phyloP scores from a whole-genome alignment of 2,888 invertebrate genomes.

The Eretmocerus hayati region DNA sequence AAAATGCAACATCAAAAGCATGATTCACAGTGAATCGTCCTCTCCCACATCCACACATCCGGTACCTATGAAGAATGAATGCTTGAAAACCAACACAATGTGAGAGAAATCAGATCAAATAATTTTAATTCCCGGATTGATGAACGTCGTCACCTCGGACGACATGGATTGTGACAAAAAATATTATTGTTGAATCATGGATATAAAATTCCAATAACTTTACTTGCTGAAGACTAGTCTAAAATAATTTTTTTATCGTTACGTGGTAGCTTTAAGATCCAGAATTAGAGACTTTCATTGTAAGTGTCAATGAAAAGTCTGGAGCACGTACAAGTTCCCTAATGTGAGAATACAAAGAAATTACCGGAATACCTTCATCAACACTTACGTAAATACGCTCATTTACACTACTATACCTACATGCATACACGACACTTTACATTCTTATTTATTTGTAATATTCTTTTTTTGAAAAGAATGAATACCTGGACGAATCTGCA shows the following conservation, averaged over 20 bases:
- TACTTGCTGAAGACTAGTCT: constrained; percentile 22
- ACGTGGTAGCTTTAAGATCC: constrained; percentile 25
- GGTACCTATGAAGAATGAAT: no score
- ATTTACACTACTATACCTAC: constrained; percentile 3
- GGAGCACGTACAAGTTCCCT: constrained; percentile 26
- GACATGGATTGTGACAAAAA: no score
- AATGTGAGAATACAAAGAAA: constrained; percentile 20
- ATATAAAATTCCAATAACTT: constrained; percentile 16
- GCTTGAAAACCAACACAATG: no score
- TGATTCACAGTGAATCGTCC: no score
- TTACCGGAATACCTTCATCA: no score
- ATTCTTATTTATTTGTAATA: constrained; percentile 21
- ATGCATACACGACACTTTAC: constrained; percentile 11
- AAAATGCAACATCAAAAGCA: no score
- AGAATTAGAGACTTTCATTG: constrained; percentile 26
- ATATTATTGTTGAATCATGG: no score
- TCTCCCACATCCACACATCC: no score
- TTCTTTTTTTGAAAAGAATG: constrained; percentile 17
- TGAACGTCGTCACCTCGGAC: no score
- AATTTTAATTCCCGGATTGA: no score
- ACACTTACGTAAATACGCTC: constrained; percentile 11
- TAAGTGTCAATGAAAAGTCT: constrained; percentile 22
- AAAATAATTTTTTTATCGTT: constrained; percentile 21
- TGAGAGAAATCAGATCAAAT: no score
- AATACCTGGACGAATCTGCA: constrained; percentile 22